Evolutionary conservation across 2,113 vertebrate species (phyloP).

Genomic region (Anarrhichthys ocellatus): DNA sequence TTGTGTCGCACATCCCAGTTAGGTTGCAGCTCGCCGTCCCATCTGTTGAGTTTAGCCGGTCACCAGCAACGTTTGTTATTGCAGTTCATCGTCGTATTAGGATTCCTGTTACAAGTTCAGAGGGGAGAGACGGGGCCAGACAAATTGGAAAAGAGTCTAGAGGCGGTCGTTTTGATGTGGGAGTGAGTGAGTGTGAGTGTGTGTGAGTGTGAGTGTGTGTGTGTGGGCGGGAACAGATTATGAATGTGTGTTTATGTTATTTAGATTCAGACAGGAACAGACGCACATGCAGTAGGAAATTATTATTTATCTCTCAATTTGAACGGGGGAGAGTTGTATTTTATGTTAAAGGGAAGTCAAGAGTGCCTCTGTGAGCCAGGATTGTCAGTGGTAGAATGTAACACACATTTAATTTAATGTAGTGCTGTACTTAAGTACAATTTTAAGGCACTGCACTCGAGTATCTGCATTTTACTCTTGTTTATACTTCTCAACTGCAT

Average conservation of each 20-base stretch:
- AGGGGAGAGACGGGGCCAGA: constrained; percentile 38
- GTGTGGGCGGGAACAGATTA: constrained; percentile 8
- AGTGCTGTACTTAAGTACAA: not conserved
- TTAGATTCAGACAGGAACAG: constrained; percentile 20
- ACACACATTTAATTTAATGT: not conserved
- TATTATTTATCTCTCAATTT: not conserved
- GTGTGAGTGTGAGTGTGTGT: constrained; percentile 5
- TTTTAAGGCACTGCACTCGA: not conserved
- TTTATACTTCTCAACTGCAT: not conserved
- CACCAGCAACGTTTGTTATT: constrained; percentile 80
- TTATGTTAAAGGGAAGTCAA: not conserved
- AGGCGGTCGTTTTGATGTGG: constrained; percentile 47
- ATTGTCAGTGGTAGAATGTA: not conserved
- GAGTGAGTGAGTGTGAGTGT: constrained; percentile 21
- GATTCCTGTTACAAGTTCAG: constrained; percentile 53
- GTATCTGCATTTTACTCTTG: not conserved
- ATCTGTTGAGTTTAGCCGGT: constrained; percentile 90
- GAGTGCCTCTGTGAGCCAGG: not conserved
- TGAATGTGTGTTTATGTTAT: constrained; percentile 23
- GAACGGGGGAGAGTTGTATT: not conserved
- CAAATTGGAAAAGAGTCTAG: constrained; percentile 39
- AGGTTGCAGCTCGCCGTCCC: constrained; percentile 87
- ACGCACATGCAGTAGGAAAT: not conserved
- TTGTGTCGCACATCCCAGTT: constrained; percentile 88
- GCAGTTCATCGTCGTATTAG: constrained; percentile 36